Evolutionary conservation across 2,797 vertebrate genomes (phyloP), one percentile per base, ranked within the genome.

Genomic region (Amniataba percoides): DNA sequence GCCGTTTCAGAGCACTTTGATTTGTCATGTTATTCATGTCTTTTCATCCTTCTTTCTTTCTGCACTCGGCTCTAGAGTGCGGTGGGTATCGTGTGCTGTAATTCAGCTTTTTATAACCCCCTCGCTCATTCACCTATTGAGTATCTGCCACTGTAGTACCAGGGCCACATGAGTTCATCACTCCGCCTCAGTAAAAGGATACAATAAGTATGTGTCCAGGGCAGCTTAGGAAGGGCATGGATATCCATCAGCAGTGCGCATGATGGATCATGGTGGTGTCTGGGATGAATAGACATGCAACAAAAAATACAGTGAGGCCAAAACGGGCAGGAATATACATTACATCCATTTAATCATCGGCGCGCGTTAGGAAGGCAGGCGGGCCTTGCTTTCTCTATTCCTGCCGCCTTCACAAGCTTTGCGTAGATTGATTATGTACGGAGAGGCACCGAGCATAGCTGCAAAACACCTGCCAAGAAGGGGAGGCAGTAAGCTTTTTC

Each of bases 321-420:
- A 94, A 92, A 85, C 49, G 60, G 80, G 86, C 69, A 91, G 80
- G 85, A 92, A 94, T 94, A 94, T 93, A 94, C 92, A 93, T 95
- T 94, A 93, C 93, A 94, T 93, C 92, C 92, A 92, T 95, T 95
- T 94, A 95, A 95, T 95, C 93, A 95, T 93, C 81, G 45, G 65
- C n/a, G 86, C 52, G 75, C 86, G 90, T 92, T 88, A 92, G 89
- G 77, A 64, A 86, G 71, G 80, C 84, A 84, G 88, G 87, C 76
- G 55, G 74, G 77, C 74, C 85, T 61, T 72, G 76, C 89, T 84
- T 88, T 84, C 83, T 91, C 74, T 85, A 69, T 81, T 77, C 72
- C 78, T 62, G 77, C 80, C 39, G 66, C 78, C 87, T 92, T 86
- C 87, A 89, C 91, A 92, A 85, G 79, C 85, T 86, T 84, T 80